Evolutionary conservation across 2,797 vertebrate genomes (phyloP), one percentile per base, ranked within the genome.

Genomic region (Denticeps clupeoides): DNA sequence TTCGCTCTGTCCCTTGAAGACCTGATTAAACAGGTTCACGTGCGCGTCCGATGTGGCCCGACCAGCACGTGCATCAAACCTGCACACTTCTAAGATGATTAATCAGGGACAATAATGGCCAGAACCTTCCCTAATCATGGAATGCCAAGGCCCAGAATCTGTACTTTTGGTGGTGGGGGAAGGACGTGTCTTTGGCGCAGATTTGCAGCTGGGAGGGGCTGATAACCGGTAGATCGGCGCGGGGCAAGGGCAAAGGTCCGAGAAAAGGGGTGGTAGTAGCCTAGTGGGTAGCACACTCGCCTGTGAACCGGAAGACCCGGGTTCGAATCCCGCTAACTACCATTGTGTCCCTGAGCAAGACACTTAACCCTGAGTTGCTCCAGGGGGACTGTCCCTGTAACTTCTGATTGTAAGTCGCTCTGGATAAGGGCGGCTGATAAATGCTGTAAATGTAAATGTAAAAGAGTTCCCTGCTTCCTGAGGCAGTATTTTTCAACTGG

Each of bases 181-280:
- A 66, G 61, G 70, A 70, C 59, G 9, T 49, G 74, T 57, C 77
- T 73, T 74, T 75, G 70, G 69, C 67, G 49, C 56, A 67, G 55
- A 69, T 65, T 70, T 59, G 53, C 18, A 47, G 67, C 64, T 62
- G 65, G 58, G 51, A 16, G 37, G 40, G 33, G 28, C 45, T 60
- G 65, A 64, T 67, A 56, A 64, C 66, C 64, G 44, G 47, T 45
- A 48, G 40, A 47, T 51, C 52, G 46, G 62, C 68, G 13, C 38
- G 13, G 47, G 38, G 66, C 53, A 51, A 22, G 31, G 59, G 56
- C 35, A 19, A 13, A 38, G 35, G 35, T 38, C 38, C 38, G 38
- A 38, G 35, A 38, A 16, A 21, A 10, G 2, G 9, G 18, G 7
- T 35, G 32, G 35, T 11, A 18, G 8, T 19, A 5, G 7, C 35